Conservation (phyloP, 1,140 invertebrate genomes). For the Bacillus rossius region DNA sequence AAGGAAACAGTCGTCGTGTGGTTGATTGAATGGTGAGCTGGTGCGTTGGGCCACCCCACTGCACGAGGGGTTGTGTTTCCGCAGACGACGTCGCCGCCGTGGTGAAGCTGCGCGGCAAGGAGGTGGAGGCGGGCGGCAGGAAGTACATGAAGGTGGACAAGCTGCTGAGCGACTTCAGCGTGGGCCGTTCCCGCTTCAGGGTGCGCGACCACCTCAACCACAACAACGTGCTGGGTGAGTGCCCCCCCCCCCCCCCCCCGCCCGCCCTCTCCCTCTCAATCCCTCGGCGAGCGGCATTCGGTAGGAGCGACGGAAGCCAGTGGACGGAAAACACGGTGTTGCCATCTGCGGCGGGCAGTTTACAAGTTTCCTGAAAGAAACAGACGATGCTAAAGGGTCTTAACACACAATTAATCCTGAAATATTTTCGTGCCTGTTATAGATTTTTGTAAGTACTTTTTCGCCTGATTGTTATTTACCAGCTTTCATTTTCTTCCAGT, state of each 20-base stretch:
- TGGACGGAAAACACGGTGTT: background rate
- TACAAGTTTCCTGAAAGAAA: too few species aligned
- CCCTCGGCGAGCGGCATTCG: background rate
- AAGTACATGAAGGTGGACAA: constrained; percentile 61
- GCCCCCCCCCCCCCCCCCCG: background rate
- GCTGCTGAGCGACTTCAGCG: constrained; percentile 61
- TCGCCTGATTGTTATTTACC: too few species aligned
- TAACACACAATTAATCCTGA: too few species aligned
- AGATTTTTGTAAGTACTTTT: too few species aligned
- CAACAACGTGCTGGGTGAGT: constrained; percentile 63
- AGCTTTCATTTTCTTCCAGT: too few species aligned
- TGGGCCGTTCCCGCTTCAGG: constrained; percentile 61
- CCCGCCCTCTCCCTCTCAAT: background rate
- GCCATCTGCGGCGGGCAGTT: background rate
- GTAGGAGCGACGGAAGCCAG: background rate
- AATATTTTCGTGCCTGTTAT: too few species aligned
- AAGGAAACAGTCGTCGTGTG: too few species aligned
- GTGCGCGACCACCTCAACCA: constrained; percentile 63
- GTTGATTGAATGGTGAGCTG: too few species aligned
- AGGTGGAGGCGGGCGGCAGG: constrained; percentile 49
- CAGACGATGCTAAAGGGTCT: too few species aligned
- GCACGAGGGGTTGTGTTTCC: too few species aligned
- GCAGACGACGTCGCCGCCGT: constrained; percentile 61
- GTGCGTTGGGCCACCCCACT: too few species aligned
- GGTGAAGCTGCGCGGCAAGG: constrained; percentile 62